A percentile compares a stretch with the other conserved stretches of the same genome.
Conservation (phyloP, 2,888 invertebrate genomes). For the Uropetala carovei region DNA sequence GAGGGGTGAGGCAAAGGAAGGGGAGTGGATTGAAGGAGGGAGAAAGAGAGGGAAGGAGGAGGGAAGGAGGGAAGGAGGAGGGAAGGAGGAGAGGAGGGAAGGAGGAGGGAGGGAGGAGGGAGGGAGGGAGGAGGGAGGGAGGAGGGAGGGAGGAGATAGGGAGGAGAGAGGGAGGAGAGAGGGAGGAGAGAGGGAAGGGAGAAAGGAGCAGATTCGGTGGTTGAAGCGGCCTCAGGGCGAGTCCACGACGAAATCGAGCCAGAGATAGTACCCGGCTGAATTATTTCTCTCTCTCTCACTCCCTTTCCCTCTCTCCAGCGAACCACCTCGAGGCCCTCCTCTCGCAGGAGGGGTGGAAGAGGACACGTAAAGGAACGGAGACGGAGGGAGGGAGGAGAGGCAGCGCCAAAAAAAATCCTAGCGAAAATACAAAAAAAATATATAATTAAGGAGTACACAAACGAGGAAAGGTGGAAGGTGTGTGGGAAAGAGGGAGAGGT, state of each 20-base stretch:
- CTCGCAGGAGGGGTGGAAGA: background rate
- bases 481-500: background rate
- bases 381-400: background rate
- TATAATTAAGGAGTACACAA: conserved; percentile 36
- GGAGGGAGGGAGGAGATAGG: background rate
- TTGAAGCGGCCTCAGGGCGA: conserved; percentile 16
- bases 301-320: background rate
- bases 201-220: background rate
- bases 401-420: conserved; percentile 11
- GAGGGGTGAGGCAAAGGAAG: background rate
- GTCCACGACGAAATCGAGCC: conserved; percentile 41
- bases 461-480: background rate
- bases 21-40: background rate
- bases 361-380: background rate
- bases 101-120: background rate
- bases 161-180: background rate
- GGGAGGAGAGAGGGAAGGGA: too few species aligned
- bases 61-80: background rate
- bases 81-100: background rate
- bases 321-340: conserved; percentile 1
- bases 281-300: conserved; percentile 42
- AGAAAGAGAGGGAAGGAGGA: background rate
- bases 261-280: conserved; percentile 27
- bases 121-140: background rate
- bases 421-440: conserved; percentile 14